Conservation (phyloP, 2,888 invertebrate species). For the Ptychoptera contaminata region DNA sequence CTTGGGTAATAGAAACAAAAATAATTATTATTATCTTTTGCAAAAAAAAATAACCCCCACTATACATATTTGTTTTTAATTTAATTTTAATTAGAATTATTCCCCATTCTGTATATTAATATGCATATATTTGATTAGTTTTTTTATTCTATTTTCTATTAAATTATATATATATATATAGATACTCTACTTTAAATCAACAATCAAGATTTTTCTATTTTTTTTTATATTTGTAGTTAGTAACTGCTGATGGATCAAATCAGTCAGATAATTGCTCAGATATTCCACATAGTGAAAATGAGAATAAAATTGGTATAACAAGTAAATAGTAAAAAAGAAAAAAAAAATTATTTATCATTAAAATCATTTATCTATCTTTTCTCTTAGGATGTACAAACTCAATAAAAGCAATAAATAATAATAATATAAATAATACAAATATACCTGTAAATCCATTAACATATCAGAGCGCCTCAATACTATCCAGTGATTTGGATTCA, state of each 20-base stretch:
- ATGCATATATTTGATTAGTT: too few relatives aligned
- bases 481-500: constrained; percentile 91
- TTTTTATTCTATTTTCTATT: too few relatives aligned
- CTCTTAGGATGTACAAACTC: neutral
- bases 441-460: constrained; percentile 23
- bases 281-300: constrained; percentile 26
- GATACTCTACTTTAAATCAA: constrained; percentile 7
- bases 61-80: too few relatives aligned
- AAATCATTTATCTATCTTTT: neutral
- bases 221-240: constrained; percentile 45
- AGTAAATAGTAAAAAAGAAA: neutral
- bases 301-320: constrained; percentile 13
- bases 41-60: too few relatives aligned
- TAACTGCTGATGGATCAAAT: constrained; percentile 72
- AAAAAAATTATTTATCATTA: neutral
- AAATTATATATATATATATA: too few relatives aligned
- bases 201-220: constrained; percentile 1
- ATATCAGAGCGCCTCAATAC: constrained; percentile 87
- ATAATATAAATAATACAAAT: constrained; percentile 8
- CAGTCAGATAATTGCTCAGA: constrained; percentile 37
- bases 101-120: too few relatives aligned
- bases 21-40: constrained; percentile 1
- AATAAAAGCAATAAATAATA: constrained; percentile 1
- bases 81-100: too few relatives aligned
- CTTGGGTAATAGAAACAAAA: constrained; percentile 73